A percentile compares a stretch with the other conserved stretches of the same genome.
phyloP scores from a whole-genome alignment of 2,113 vertebrate genomes.

The Mus spicilegus region DNA sequence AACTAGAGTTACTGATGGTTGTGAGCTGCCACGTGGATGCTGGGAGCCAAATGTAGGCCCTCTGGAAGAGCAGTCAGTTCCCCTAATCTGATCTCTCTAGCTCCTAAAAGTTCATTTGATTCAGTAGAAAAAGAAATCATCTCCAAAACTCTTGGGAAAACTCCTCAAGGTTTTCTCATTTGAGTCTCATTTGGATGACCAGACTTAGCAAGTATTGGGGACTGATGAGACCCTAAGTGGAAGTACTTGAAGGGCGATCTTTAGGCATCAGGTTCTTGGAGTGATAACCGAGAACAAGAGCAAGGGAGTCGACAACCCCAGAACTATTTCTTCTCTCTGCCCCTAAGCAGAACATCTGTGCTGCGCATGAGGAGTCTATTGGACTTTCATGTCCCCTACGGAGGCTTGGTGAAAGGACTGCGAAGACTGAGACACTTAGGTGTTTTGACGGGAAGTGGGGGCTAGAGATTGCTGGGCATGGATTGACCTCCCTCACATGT shows the following conservation, averaged over 20 bases:
- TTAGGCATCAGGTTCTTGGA: constrained; percentile 23
- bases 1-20: not conserved
- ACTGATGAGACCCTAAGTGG: not conserved
- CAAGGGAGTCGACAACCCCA: not conserved
- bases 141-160: constrained; percentile 22
- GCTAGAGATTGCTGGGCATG: not conserved
- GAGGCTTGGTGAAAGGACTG: not conserved
- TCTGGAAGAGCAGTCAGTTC: not conserved
- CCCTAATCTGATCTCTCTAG: not conserved
- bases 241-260: constrained; percentile 30
- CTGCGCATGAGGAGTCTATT: not conserved
- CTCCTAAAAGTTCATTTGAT: constrained; percentile 11
- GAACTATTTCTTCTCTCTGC: constrained; percentile 1
- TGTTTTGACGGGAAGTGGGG: not conserved
- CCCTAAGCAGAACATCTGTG: constrained; percentile 20
- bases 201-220: not conserved
- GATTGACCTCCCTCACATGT: not conserved
- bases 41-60: not conserved
- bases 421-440: not conserved
- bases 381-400: not conserved
- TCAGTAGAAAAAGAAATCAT: not conserved
- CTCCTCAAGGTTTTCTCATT: not conserved
- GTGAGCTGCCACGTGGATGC: not conserved
- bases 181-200: not conserved
- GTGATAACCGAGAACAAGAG: not conserved